phyloP scores from a whole-genome alignment of 1,140 invertebrate species.

The Macrotrachela quadricornifera region DNA sequence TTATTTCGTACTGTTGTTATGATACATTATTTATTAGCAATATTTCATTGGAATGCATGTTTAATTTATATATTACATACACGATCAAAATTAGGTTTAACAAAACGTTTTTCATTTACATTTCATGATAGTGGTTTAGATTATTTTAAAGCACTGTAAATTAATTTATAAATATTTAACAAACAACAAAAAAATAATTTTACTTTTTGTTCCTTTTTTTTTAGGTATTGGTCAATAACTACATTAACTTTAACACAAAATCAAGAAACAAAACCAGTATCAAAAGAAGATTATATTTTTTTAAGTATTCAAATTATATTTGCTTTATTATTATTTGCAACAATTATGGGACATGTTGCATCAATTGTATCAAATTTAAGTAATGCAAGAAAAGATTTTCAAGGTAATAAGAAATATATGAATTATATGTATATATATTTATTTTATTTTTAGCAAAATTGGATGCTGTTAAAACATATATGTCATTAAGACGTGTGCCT shows the following conservation, averaged over 20 bases:
- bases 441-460: constrained; percentile 55
- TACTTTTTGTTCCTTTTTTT: too few relatives aligned
- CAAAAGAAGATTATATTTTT: constrained; percentile 42
- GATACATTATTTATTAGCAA: constrained; percentile 84
- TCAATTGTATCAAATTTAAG: constrained; percentile 30
- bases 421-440: not conserved
- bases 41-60: constrained; percentile 98
- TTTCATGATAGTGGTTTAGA: not conserved
- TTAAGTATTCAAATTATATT: constrained; percentile 25
- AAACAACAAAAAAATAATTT: too few relatives aligned
- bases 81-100: not conserved
- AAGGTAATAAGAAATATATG: constrained; percentile 20
- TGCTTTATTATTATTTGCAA: constrained; percentile 28
- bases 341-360: constrained; percentile 28
- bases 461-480: constrained; percentile 93
- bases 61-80: constrained; percentile 63
- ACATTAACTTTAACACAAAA: too few relatives aligned
- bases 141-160: too few relatives aligned
- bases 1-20: constrained; percentile 71
- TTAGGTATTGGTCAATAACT: too few relatives aligned
- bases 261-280: constrained; percentile 36
- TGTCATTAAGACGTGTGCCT: constrained; percentile 80
- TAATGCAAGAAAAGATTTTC: constrained; percentile 29
- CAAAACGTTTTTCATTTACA: not conserved
- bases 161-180: too few relatives aligned